Base-by-base conservation (phyloP, 2,113 vertebrate genomes). In the Scytalopus superciliaris region DNA sequence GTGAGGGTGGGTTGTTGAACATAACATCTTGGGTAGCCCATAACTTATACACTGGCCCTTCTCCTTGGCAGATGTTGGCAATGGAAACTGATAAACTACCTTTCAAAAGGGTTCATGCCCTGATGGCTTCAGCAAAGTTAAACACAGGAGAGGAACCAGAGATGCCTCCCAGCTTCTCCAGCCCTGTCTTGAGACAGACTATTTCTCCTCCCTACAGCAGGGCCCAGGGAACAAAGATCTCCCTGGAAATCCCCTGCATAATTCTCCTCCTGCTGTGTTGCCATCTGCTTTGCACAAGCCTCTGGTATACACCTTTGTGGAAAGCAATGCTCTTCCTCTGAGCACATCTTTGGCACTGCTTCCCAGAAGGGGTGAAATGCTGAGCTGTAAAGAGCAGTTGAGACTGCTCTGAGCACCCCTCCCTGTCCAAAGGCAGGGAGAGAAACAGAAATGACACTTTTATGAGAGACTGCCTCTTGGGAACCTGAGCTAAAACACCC, bases 291-390 rank as follows among this genome's bases (percentile, higher is more conserved):
- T 84, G 60, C 2, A 0, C 47, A 60, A 44, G 45, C 14, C 19
- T 83, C 42, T 10, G 27, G 30, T 45, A 5, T 11, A 45, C 0
- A 3, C 40, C 84, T 86, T 68, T 3, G 2, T 4, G 3, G 73
- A 87, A 44, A 91, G 40, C 64, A 37, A 3, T 42, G 22, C 69
- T 92, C 49, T 84, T 90, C 56, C 72, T 94, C 64, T 56, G 66
- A 81, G 56, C 64, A 78, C 52, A 47, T 77, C 40, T 56, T 90
- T 17, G 7, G 64, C 2, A 0, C 50, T 14, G 30, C 74, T 62
- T 77, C 68, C 47, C 62, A 28, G 73, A 52, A 86, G 59, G 18
- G 16, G 19, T 0, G 3, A 85, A 73, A 77, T 88, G 35, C 55
- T 39, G 28, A 83, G 33, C 44, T 12, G 8, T 5, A 5, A 56